Evolutionary conservation across 2,113 vertebrate species (phyloP).

Genomic region (Sorex fumeus): DNA sequence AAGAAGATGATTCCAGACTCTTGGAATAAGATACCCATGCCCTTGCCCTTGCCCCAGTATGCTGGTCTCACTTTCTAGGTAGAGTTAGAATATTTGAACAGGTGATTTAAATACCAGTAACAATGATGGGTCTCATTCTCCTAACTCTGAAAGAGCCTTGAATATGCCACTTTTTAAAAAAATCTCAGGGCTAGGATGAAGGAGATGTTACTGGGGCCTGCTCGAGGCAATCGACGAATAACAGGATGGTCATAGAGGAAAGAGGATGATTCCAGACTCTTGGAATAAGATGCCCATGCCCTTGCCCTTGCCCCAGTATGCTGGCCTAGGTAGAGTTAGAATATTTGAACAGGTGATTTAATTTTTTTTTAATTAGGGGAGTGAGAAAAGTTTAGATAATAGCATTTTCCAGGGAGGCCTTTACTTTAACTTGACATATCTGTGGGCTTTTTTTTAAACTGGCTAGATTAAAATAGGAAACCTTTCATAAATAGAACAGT

Average conservation of each 20-base stretch:
- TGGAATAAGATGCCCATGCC: background rate
- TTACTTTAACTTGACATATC: background rate
- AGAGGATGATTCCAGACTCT: background rate
- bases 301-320: background rate
- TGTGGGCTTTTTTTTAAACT: background rate
- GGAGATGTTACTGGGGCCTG: too few relatives aligned
- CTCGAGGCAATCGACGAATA: too few relatives aligned
- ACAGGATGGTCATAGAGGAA: too few relatives aligned
- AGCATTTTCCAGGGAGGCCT: background rate
- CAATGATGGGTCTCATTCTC: too few relatives aligned
- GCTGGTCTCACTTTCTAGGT: constrained; percentile 23
- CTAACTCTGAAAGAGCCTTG: too few relatives aligned
- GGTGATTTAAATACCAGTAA: too few relatives aligned
- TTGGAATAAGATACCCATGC: background rate
- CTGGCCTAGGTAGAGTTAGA: background rate
- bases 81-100: background rate
- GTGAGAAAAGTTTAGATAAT: constrained; percentile 51
- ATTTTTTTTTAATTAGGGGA: background rate
- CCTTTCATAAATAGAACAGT: background rate
- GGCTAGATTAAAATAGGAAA: constrained; percentile 27
- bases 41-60: background rate
- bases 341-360: background rate
- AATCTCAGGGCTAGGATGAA: too few relatives aligned
- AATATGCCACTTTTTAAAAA: too few relatives aligned
- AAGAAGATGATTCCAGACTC: background rate